Conservation (phyloP, 64 coral and sea anemone species). For the Anthopleura sola region DNA sequence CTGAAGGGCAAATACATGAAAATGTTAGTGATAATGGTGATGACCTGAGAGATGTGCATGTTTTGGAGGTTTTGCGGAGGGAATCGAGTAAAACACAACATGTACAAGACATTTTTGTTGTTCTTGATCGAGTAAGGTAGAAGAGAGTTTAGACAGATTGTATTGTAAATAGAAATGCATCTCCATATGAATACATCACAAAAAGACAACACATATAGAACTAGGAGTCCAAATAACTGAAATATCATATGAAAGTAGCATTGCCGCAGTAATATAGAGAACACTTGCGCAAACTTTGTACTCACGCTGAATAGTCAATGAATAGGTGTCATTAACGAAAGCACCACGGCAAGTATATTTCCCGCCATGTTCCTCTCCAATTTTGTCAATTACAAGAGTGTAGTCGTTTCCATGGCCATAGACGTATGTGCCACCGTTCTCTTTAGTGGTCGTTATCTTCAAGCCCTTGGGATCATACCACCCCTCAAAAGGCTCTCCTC, state of each 20-base stretch:
- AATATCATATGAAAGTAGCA: too few species aligned
- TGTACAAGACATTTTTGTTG: too few species aligned
- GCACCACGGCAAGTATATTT: conserved; percentile 22
- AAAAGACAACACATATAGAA: too few species aligned
- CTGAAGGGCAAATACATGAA: neutral
- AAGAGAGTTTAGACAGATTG: too few species aligned
- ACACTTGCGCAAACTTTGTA: neutral
- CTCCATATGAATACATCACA: too few species aligned
- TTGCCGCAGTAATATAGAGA: too few species aligned
- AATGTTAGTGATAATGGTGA: neutral
- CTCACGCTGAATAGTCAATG: neutral
- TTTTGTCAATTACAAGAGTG: conserved; percentile 18
- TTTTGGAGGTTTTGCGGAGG: too few species aligned
- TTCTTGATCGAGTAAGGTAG: too few species aligned
- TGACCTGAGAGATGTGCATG: too few species aligned
- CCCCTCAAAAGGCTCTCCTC: conserved; percentile 20
- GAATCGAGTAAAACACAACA: too few species aligned
- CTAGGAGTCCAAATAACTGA: too few species aligned
- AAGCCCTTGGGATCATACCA: conserved; percentile 23
- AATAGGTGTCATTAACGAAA: neutral
- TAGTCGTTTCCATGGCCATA: neutral
- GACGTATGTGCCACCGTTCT: neutral
- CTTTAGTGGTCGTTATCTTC: conserved; percentile 1
- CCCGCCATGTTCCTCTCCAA: conserved; percentile 4
- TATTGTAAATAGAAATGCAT: too few species aligned